A percentile compares a stretch with the other conserved stretches of the same genome.
phyloP scores from a whole-genome alignment of 1,140 invertebrate genomes.

The Zaprionus inermis region DNA sequence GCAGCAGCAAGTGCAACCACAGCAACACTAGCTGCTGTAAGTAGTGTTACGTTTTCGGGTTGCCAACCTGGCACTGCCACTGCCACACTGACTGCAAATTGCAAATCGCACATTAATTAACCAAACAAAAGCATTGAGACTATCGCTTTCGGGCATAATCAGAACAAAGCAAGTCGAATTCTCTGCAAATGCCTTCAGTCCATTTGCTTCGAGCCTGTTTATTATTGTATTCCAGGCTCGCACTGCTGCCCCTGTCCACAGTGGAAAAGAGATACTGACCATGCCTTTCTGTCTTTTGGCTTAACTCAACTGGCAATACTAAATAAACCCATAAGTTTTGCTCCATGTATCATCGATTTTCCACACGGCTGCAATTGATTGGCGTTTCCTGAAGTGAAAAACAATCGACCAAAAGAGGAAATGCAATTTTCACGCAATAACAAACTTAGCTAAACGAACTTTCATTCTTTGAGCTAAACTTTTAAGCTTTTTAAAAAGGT shows the following conservation, averaged over 20 bases:
- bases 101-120: slow-evolving; percentile 7
- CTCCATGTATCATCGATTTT: background rate
- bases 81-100: background rate
- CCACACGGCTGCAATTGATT: background rate
- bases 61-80: background rate
- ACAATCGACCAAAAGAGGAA: background rate
- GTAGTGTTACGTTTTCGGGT: background rate
- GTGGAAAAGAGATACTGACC: no score
- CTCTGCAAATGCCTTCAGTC: background rate
- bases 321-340: background rate
- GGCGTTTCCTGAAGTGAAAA: background rate
- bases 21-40: background rate
- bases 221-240: background rate
- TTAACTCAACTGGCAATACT: background rate
- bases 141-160: background rate
- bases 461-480: background rate
- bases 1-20: background rate
- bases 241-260: no score
- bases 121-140: background rate
- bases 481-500: background rate
- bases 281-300: background rate
- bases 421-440: slow-evolving; percentile 5
- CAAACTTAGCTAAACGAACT: background rate
- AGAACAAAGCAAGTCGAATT: background rate
- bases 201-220: background rate